Conservation (phyloP, 2,888 invertebrate species). For the Eristalinus aeneus region DNA sequence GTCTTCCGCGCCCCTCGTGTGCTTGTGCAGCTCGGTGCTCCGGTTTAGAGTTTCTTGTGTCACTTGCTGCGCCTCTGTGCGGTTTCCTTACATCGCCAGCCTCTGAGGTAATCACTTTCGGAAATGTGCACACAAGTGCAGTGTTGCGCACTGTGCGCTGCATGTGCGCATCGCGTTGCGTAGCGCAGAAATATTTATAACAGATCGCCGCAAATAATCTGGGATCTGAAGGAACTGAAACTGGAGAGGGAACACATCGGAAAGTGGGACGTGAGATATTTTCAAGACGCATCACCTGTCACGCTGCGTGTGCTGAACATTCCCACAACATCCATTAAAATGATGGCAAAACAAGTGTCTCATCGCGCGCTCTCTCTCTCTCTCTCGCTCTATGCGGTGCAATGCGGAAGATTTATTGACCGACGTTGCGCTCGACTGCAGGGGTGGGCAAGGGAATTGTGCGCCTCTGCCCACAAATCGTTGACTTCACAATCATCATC, state of each 20-base stretch:
- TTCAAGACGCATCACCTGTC: not conserved
- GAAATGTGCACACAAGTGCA: slow-evolving; percentile 48
- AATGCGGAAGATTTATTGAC: slow-evolving; percentile 6
- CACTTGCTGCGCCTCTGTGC: slow-evolving; percentile 41
- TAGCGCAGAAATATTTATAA: slow-evolving; percentile 21
- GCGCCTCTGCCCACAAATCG: slow-evolving; percentile 51
- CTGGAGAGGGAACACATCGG: not conserved
- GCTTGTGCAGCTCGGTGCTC: not conserved
- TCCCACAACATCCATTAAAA: not conserved
- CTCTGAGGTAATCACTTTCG: slow-evolving; percentile 47
- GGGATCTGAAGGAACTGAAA: not conserved
- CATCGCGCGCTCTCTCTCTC: not conserved
- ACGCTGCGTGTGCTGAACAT: not conserved
- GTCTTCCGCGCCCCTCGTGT: not conserved
- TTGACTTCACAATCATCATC: slow-evolving; percentile 43
- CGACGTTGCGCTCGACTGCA: slow-evolving; percentile 2
- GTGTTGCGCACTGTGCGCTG: slow-evolving; percentile 24
- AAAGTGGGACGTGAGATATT: not conserved
- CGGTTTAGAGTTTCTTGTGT: slow-evolving; percentile 28
- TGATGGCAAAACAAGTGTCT: not conserved
- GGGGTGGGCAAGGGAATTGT: not conserved
- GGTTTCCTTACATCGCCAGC: slow-evolving; percentile 3
- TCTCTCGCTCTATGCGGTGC: too few relatives aligned
- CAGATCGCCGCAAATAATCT: not conserved
- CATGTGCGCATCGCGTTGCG: not conserved